These are phyloP conservation scores for Chymomyza costata DNA, from an alignment of 1,140 invertebrate species.

Conservation along the genomic window DNA sequence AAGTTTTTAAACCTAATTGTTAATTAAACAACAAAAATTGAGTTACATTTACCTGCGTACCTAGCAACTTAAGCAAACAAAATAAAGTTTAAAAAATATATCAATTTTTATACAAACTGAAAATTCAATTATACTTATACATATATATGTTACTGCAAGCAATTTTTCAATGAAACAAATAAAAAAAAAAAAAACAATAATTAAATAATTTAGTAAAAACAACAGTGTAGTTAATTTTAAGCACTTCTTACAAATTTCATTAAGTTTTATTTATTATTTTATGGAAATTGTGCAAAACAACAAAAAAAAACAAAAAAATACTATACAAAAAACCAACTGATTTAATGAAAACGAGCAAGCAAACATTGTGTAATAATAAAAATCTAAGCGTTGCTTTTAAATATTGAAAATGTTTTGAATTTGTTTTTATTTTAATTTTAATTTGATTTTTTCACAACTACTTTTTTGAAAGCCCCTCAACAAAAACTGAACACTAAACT, in stretches of 20 bases:
- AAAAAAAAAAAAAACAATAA: no score
- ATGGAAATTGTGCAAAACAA: slow-evolving; percentile 48
- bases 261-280: slow-evolving; percentile 65
- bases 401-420: slow-evolving; percentile 44
- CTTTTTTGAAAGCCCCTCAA: no score
- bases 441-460: neutral
- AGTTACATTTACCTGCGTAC: slow-evolving; percentile 64
- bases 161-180: slow-evolving; percentile 15
- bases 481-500: slow-evolving; percentile 3
- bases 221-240: slow-evolving; percentile 37
- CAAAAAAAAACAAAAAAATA: slow-evolving; percentile 21
- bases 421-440: slow-evolving; percentile 13
- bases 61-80: slow-evolving; percentile 49
- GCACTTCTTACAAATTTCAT: slow-evolving; percentile 46
- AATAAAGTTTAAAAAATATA: no score
- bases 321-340: slow-evolving; percentile 31
- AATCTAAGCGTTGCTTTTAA: slow-evolving; percentile 65
- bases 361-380: slow-evolving; percentile 59
- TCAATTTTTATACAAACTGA: slow-evolving; percentile 44
- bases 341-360: slow-evolving; percentile 18
- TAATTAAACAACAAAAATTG: slow-evolving; percentile 47
- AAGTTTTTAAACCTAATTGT: slow-evolving; percentile 40
- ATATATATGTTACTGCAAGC: slow-evolving; percentile 9
- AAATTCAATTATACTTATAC: slow-evolving; percentile 19
- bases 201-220: no score